phyloP scores from a whole-genome alignment of 2,113 vertebrate species.

The Geothlypis trichas region DNA sequence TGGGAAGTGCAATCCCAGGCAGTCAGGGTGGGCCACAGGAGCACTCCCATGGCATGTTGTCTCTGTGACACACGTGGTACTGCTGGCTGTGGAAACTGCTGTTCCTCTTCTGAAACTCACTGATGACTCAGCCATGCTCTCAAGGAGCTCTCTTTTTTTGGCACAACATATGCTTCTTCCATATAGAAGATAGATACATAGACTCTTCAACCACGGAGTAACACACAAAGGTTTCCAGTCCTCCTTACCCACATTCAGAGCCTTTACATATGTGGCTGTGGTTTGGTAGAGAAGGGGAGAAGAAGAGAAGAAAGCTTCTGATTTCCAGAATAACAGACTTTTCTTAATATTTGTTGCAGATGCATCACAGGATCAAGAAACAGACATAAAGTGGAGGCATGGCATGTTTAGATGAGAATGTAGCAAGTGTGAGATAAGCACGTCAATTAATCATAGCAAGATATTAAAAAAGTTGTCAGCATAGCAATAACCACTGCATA shows the following conservation, averaged over 20 bases:
- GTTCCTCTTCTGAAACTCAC: not conserved
- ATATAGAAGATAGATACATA: not conserved
- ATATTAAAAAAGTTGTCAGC: not conserved
- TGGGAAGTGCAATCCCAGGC: not conserved
- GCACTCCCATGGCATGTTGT: rapidly evolving
- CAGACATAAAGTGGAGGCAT: not conserved
- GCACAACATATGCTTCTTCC: not conserved
- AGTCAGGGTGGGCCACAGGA: not conserved
- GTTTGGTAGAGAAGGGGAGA: not conserved
- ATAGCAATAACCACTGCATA: not conserved
- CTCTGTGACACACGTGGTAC: not conserved
- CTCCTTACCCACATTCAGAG: not conserved
- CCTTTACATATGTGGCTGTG: not conserved
- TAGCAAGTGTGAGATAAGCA: not conserved
- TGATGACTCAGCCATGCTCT: not conserved
- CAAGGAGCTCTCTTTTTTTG: not conserved
- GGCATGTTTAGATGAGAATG: not conserved
- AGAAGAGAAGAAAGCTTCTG: not conserved
- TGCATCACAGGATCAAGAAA: not conserved
- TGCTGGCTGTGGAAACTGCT: not conserved
- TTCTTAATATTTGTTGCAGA: not conserved
- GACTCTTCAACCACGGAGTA: not conserved
- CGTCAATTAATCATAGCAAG: not conserved
- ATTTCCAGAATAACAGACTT: not conserved
- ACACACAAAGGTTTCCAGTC: not conserved